Evolutionary conservation across 2,113 vertebrate species (phyloP), one percentile per base, ranked within the genome.

Genomic region (Cavia aperea): DNA sequence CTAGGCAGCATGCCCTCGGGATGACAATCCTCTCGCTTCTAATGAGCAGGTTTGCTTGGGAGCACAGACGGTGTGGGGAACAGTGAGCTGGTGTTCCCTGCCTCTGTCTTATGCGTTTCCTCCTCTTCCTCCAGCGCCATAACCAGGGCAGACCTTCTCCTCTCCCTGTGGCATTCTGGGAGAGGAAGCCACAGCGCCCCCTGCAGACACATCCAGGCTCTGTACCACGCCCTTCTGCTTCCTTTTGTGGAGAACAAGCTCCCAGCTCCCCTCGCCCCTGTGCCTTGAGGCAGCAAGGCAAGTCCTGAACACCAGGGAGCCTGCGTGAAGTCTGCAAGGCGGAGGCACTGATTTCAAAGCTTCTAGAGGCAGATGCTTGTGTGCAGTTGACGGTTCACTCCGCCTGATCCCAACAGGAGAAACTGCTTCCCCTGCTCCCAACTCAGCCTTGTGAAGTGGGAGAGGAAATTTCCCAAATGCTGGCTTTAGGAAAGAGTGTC

Each of bases 131-230:
- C 18, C 18, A 12, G 60, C 1, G 6, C 15, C 0, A 10, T 14
- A 21, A 46, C 46, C 29, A 12, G 43, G n/a, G 46, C 0, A 49
- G 78, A 77, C 33, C 1, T 23, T 19, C 26, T 66, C 46, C n/a
- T 86, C 21, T 58, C 36, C 21, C 31, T 3, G 0, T 0, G 7
- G 29, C 4, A 4, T 7, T 0, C 63, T 1, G 31, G 68, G 33
- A 87, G 62, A 49, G 1, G 1, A 21, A 51, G 49, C 39, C 21
- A 12, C 1, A 6, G 1, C 54, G 58, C 58, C 73, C 46, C 72
- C 18, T 0, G 21, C 3, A 7, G 49, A 29, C 23, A 33, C 5
- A 12, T 19, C 23, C 33, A 63, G 36, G 36, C 56, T 58, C 87
- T 49, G 8, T 19, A 49, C 36, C 33, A 36, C 43, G 36, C 63